Conservation (phyloP, 2,113 vertebrate species). For the Datnioides undecimradiatus region DNA sequence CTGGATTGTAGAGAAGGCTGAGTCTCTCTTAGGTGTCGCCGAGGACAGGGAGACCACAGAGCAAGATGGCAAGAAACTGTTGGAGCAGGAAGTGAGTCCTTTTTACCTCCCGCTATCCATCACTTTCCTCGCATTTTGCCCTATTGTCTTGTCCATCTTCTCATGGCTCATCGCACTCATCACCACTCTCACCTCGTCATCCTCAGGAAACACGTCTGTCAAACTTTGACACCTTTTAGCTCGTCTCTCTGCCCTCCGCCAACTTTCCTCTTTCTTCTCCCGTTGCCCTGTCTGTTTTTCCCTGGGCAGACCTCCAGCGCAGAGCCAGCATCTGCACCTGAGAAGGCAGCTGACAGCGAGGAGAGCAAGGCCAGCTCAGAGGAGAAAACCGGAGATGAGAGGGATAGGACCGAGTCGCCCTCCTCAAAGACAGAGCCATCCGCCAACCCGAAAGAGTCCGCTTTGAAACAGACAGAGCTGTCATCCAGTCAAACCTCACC, state of each 20-base stretch:
- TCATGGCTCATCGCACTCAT: conserved; percentile 34
- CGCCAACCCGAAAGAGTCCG: conserved; percentile 65
- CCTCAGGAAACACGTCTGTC: conserved; percentile 32
- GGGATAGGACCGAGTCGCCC: conserved; percentile 78
- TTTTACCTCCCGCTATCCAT: neutral
- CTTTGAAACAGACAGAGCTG: conserved; percentile 70
- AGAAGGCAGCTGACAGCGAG: conserved; percentile 76
- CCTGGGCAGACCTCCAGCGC: conserved; percentile 72
- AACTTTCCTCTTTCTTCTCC: conserved; percentile 26
- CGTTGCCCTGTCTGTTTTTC: conserved; percentile 11
- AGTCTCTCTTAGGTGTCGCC: conserved; percentile 75
- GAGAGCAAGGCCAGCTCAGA: conserved; percentile 82
- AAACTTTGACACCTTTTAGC: conserved; percentile 46
- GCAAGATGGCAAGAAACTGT: conserved; percentile 82
- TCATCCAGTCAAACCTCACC: conserved; percentile 70
- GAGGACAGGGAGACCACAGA: conserved; percentile 89
- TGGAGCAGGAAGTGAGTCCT: conserved; percentile 86
- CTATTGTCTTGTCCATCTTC: conserved; percentile 22
- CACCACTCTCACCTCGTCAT: neutral
- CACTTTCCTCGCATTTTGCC: conserved; percentile 14
- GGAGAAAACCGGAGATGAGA: conserved; percentile 83
- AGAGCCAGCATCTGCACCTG: conserved; percentile 69
- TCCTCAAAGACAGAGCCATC: conserved; percentile 70
- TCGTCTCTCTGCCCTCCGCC: conserved; percentile 29
- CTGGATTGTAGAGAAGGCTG: conserved; percentile 86